These are phyloP conservation scores for Himalopsyche anomala DNA, from an alignment of 2,888 invertebrate species.

Conservation along the genomic window DNA sequence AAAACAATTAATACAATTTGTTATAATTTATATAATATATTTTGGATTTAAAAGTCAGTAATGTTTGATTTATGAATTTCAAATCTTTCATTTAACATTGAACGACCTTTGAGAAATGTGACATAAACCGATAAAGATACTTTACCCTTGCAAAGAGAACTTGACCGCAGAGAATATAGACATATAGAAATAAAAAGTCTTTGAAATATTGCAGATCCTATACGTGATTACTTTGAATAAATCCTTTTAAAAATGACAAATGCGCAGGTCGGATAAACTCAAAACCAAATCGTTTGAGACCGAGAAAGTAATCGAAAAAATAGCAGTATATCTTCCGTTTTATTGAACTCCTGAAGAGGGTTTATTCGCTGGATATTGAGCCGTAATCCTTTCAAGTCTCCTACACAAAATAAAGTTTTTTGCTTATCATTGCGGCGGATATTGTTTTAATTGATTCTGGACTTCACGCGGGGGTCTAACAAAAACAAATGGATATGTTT, in stretches of 20 bases:
- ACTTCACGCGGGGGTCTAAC: not conserved
- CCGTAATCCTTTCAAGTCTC: constrained; percentile 3
- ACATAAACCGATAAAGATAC: not conserved
- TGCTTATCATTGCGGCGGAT: not conserved
- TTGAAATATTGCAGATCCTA: constrained; percentile 5
- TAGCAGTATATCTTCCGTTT: constrained; percentile 25
- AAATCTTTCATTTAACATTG: not conserved
- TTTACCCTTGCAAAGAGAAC: no score
- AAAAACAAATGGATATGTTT: not conserved
- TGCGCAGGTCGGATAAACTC: constrained; percentile 16
- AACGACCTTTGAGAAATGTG: not conserved
- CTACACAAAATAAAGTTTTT: not conserved
- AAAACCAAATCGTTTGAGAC: constrained; percentile 30
- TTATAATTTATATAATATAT: no score
- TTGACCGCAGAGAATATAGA: not conserved
- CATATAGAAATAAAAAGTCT: not conserved
- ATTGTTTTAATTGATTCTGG: constrained; percentile 16
- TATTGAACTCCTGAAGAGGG: constrained; percentile 21
- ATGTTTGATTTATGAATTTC: no score
- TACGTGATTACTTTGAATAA: constrained; percentile 30
- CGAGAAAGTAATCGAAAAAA: constrained; percentile 34
- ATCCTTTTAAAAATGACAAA: constrained; percentile 30
- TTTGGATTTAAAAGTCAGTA: no score
- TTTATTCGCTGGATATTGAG: not conserved
- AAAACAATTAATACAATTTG: no score